These are phyloP conservation scores for Lepidurus arcticus DNA, from an alignment of 1,140 invertebrate genomes.

Conservation along the genomic window DNA sequence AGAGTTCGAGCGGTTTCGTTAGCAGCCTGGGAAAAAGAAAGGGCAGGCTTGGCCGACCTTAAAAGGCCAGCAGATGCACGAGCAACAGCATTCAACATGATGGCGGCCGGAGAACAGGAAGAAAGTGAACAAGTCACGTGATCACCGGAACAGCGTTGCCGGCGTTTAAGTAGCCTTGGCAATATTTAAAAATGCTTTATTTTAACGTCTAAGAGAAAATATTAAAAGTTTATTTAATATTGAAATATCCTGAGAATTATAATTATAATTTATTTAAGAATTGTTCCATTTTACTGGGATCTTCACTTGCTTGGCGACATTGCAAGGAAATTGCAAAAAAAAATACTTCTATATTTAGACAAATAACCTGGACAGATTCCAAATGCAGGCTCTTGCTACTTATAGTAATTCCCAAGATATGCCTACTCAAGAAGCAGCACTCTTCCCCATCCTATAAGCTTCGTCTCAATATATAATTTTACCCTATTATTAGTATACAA, in stretches of 20 bases:
- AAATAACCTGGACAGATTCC: background rate
- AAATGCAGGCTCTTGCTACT: background rate
- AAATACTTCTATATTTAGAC: background rate
- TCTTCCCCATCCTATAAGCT: no score
- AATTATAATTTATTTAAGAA: background rate
- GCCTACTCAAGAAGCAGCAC: no score
- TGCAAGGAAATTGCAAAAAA: background rate
- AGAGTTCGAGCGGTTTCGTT: constrained; percentile 52
- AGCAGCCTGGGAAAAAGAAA: constrained; percentile 48
- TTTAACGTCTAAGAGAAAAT: background rate
- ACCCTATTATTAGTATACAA: no score
- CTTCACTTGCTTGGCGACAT: background rate
- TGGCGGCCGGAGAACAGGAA: constrained; percentile 46
- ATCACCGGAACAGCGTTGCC: constrained; percentile 28
- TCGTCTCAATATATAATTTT: no score
- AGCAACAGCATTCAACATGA: constrained; percentile 58
- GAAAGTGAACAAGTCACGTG: constrained; percentile 37
- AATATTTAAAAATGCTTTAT: background rate
- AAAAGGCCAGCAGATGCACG: constrained; percentile 55
- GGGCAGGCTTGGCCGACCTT: constrained; percentile 53
- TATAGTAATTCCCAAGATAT: background rate
- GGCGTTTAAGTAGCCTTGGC: background rate
- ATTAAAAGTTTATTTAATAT: background rate
- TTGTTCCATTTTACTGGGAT: background rate
- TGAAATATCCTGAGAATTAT: background rate